Evolutionary conservation across 2,797 vertebrate species (phyloP).

Genomic region (Lacerta bilineata): DNA sequence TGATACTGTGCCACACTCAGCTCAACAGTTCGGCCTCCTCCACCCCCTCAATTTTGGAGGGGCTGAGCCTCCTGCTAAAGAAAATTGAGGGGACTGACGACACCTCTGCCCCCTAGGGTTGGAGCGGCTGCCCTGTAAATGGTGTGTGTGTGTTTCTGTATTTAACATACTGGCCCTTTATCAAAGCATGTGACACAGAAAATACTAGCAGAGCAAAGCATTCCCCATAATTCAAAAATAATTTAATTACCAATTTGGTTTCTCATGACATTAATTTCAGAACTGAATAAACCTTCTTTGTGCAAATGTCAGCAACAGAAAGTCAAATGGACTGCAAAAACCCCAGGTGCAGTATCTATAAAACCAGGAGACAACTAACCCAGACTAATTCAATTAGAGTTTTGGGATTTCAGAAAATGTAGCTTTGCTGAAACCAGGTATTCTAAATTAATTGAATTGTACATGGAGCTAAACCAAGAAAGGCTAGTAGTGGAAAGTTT

Average conservation of each 20-base stretch:
- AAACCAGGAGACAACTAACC: background rate
- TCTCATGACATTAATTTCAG: slow-evolving; percentile 24
- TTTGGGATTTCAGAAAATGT: background rate
- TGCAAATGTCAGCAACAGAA: background rate
- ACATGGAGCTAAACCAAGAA: background rate
- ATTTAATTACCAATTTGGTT: slow-evolving; percentile 33
- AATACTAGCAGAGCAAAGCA: slow-evolving; percentile 14
- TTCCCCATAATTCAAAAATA: slow-evolving; percentile 27
- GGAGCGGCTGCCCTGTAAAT: too few relatives aligned
- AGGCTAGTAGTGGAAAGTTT: background rate
- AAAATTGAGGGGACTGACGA: too few relatives aligned
- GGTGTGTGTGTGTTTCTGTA: background rate
- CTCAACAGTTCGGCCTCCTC: too few relatives aligned
- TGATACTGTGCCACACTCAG: too few relatives aligned
- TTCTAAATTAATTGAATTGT: background rate
- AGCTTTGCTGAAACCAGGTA: background rate
- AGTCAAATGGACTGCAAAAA: background rate
- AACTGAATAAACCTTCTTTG: accelerated
- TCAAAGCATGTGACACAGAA: background rate
- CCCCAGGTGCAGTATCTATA: background rate
- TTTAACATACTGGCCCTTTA: background rate
- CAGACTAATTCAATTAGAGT: background rate
- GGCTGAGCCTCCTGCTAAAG: too few relatives aligned
- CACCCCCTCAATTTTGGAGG: too few relatives aligned
- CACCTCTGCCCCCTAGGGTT: too few relatives aligned